phyloP scores from a whole-genome alignment of 2,797 vertebrate species.

The Enteromius mattozi region DNA sequence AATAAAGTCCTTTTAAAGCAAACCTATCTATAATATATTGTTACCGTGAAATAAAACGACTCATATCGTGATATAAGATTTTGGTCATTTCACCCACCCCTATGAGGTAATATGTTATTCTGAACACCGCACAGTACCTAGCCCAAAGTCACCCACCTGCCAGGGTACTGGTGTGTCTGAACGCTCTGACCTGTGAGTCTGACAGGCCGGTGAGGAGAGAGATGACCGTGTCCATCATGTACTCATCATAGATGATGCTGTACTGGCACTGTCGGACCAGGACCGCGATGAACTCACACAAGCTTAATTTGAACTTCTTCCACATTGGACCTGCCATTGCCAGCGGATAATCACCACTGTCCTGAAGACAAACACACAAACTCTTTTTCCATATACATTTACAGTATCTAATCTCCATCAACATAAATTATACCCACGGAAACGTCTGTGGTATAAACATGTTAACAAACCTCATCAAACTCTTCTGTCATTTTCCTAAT shows the following conservation, averaged over 20 bases:
- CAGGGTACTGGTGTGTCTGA: slow-evolving; percentile 98
- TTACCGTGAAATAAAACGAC: background rate
- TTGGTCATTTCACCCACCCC: background rate
- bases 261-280: slow-evolving; percentile 98
- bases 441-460: slow-evolving; percentile 2
- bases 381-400: background rate
- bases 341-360: slow-evolving; percentile 97
- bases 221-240: slow-evolving; percentile 99
- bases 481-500: slow-evolving; percentile 99
- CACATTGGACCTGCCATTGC: slow-evolving; percentile 99
- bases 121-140: background rate
- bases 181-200: slow-evolving; percentile 98
- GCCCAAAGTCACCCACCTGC: slow-evolving; percentile 81
- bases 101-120: background rate
- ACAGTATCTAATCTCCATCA: background rate
- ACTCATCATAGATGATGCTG: slow-evolving; percentile 99
- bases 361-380: slow-evolving; percentile 75
- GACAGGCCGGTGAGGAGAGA: slow-evolving; percentile 97
- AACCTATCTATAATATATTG: background rate
- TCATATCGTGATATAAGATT: background rate
- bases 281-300: slow-evolving; percentile 98
- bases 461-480: slow-evolving; percentile 92
- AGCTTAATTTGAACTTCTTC: slow-evolving; percentile 99
- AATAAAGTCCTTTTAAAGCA: background rate
- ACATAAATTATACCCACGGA: background rate